phyloP scores from a whole-genome alignment of 2,113 vertebrate genomes.

The Xenopus tropicalis region UCB_Xtro_10.0 CM004448.2:124518501-124519000 shows the following conservation, averaged over 20 bases:
- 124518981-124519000: not conserved
- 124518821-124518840: not conserved
- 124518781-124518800: not conserved
- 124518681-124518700: no score
- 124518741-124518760: not conserved
- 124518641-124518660: no score
- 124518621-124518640: no score
- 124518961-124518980: not conserved
- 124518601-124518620: no score
- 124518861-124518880: not conserved
- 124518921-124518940: not conserved
- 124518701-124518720: not conserved
- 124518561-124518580: no score
- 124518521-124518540: no score
- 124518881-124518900: not conserved
- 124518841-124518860: no score
- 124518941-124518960: not conserved
- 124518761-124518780: not conserved
- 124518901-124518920: not conserved
- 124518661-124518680: no score
- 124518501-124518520: no score
- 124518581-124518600: no score
- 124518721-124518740: not conserved
- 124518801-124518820: not conserved
- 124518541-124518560: no score